A percentile compares a stretch with the other conserved stretches of the same genome.
Conservation (phyloP, 2,888 invertebrate species). For the Tuberolachnus salignus region DNA sequence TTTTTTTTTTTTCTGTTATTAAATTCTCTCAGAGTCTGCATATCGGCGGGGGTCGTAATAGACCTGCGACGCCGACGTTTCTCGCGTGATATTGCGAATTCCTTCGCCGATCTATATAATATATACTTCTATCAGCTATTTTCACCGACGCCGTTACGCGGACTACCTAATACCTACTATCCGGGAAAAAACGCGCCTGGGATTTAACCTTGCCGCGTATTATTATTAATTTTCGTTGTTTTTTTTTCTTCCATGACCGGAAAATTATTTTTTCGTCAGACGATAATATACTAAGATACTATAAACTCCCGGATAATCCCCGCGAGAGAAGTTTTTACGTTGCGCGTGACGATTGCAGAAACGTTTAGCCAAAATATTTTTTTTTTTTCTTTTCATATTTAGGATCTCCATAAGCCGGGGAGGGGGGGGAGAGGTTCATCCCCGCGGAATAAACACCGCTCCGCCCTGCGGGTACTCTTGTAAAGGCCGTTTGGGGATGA, state of each 20-base stretch:
- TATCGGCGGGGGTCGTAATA: conserved; percentile 8
- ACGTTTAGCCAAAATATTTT: conserved; percentile 17
- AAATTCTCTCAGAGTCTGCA: conserved; percentile 21
- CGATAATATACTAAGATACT: conserved; percentile 2
- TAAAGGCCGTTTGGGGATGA: background rate
- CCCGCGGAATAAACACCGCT: too few species aligned
- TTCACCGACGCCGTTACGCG: background rate
- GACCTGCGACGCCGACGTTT: background rate
- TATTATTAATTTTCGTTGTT: too few species aligned
- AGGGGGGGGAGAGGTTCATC: too few species aligned
- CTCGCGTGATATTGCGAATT: conserved; percentile 40
- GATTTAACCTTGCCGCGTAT: too few species aligned
- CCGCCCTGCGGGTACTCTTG: background rate
- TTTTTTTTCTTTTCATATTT: background rate
- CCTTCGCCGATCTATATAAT: background rate
- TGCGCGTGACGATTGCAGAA: background rate
- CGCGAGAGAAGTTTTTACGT: conserved; percentile 17
- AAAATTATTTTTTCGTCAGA: too few species aligned
- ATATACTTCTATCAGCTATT: background rate
- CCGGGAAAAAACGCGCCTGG: background rate
- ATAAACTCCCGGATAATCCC: conserved; percentile 40
- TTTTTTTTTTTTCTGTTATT: conserved; percentile 23
- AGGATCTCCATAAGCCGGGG: conserved; percentile 24
- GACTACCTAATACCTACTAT: background rate
- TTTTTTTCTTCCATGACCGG: too few species aligned